Conservation (phyloP, 2,888 invertebrate species). For the Zeuzera pyrina region DNA sequence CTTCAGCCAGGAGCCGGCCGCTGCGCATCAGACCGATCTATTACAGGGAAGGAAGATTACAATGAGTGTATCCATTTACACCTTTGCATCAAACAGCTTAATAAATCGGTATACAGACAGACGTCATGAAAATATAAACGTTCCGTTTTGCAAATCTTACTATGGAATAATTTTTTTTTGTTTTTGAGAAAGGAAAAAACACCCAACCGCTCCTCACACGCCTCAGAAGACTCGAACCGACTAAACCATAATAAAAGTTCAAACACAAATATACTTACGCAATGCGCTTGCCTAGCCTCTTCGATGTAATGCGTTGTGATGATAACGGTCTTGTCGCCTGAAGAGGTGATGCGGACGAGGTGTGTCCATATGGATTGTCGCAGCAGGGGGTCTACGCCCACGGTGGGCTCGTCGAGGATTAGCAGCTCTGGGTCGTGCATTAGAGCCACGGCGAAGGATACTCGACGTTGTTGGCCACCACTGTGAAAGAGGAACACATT, state of each 20-base stretch:
- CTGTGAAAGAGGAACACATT: slow-evolving; percentile 73
- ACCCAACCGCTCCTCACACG: no score
- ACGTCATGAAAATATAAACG: no score
- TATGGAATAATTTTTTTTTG: no score
- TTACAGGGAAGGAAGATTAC: slow-evolving; percentile 13
- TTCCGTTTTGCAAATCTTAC: no score
- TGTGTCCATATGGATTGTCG: slow-evolving; percentile 96
- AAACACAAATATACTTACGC: slow-evolving; percentile 78
- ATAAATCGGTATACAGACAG: no score
- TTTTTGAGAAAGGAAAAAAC: no score
- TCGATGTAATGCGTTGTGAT: slow-evolving; percentile 91
- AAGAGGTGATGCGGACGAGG: slow-evolving; percentile 90
- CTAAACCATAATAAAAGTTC: no score
- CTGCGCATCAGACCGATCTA: slow-evolving; percentile 96
- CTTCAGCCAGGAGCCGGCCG: slow-evolving; percentile 91
- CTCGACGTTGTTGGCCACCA: slow-evolving; percentile 92
- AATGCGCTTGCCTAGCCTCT: slow-evolving; percentile 92
- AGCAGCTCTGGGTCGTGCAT: slow-evolving; percentile 94
- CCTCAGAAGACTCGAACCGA: no score
- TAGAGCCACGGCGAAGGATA: slow-evolving; percentile 92
- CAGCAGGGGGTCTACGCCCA: slow-evolving; percentile 92
- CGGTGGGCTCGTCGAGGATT: slow-evolving; percentile 94
- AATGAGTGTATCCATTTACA: slow-evolving; percentile 2
- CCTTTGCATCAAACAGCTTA: no score
- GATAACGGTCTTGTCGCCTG: slow-evolving; percentile 92